Conservation (phyloP, 2,797 vertebrate species). For the Aldrovandia affinis region DNA sequence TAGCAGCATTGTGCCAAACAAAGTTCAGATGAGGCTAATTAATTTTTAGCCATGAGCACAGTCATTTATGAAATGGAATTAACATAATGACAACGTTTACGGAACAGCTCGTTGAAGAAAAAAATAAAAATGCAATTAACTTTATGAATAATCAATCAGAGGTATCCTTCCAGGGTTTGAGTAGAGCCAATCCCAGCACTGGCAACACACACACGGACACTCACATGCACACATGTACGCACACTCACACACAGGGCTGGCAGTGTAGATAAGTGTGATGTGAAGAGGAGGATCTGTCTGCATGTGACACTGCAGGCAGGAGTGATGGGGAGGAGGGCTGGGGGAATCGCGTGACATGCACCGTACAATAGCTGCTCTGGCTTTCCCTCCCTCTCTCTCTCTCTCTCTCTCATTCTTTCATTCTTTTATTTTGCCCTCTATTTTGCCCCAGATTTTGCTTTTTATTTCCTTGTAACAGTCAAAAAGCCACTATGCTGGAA, state of each 20-base stretch:
- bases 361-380: constrained; percentile 24
- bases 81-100: constrained; percentile 38
- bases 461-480: constrained; percentile 2
- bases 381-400: constrained; percentile 4
- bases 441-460: constrained; percentile 6
- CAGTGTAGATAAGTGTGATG: background rate
- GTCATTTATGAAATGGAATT: constrained; percentile 40
- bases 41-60: constrained; percentile 35
- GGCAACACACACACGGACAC: background rate
- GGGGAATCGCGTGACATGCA: constrained; percentile 26
- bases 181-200: background rate
- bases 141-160: constrained; percentile 37
- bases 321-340: constrained; percentile 32
- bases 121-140: constrained; percentile 46
- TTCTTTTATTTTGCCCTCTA: background rate
- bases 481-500: background rate
- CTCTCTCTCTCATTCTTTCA: background rate
- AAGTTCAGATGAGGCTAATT: constrained; percentile 38
- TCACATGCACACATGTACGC: background rate
- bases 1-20: constrained; percentile 19
- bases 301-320: constrained; percentile 27
- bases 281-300: background rate
- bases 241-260: background rate
- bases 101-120: constrained; percentile 32
- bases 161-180: background rate